These are phyloP conservation scores for Drosophila parabipectinata DNA, from an alignment of 1,140 invertebrate genomes.

Conservation along the genomic window DNA sequence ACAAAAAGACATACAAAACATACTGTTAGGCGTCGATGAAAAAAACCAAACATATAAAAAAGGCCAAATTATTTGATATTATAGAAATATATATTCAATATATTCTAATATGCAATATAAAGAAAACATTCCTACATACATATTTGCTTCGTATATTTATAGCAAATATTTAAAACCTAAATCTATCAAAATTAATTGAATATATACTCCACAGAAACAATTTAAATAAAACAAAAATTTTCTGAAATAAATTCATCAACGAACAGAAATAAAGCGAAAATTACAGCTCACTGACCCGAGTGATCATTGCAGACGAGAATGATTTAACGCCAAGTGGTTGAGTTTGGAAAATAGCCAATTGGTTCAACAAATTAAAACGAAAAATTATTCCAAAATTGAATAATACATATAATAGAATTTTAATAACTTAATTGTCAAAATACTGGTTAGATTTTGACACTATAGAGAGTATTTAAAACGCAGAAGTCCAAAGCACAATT, in stretches of 20 bases:
- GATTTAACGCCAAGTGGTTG: conserved; percentile 32
- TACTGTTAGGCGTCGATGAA: not conserved
- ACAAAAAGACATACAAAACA: not conserved
- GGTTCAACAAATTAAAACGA: conserved; percentile 12
- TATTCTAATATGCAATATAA: too few species aligned
- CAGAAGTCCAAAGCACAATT: not conserved
- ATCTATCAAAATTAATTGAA: not conserved
- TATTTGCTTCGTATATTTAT: too few species aligned
- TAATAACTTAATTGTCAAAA: conserved; percentile 60
- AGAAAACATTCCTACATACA: too few species aligned
- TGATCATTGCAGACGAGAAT: not conserved
- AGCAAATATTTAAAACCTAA: not conserved
- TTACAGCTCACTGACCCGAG: conserved; percentile 31
- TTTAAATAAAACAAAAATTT: not conserved
- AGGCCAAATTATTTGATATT: too few species aligned
- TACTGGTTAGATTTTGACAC: not conserved
- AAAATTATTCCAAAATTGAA: conserved; percentile 34
- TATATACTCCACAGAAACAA: too few species aligned
- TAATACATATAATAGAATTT: conserved; percentile 47
- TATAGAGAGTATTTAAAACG: conserved; percentile 43
- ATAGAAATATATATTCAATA: too few species aligned
- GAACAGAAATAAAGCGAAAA: not conserved
- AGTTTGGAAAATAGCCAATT: conserved; percentile 15
- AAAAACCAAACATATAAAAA: not conserved
- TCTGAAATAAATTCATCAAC: not conserved